A percentile compares a stretch with the other conserved stretches of the same genome.
Evolutionary conservation across 2,113 vertebrate species (phyloP).

Genomic region (Pontoporia blainvillei): DNA sequence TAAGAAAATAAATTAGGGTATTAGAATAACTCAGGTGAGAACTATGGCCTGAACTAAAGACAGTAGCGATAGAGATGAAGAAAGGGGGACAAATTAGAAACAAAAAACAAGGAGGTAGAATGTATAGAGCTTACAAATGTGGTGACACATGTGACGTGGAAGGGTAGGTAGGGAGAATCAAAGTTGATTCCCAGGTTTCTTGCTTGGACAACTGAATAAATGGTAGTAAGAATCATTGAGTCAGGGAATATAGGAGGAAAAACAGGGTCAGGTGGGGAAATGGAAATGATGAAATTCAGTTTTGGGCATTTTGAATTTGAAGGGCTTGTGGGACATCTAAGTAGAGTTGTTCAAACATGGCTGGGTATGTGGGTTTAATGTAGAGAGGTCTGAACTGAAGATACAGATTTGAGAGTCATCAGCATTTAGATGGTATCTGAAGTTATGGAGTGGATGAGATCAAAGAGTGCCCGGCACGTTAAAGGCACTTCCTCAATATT

Average conservation of each 20-base stretch:
- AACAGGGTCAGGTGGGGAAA: neutral
- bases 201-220: slow-evolving; percentile 23
- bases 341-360: neutral
- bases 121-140: neutral
- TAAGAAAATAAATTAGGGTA: neutral
- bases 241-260: neutral
- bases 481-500: slow-evolving; percentile 5
- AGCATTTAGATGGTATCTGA: slow-evolving; percentile 23
- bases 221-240: neutral
- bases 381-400: neutral
- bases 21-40: slow-evolving; percentile 10
- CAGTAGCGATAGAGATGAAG: neutral
- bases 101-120: neutral
- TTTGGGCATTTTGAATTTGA: slow-evolving; percentile 29
- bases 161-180: neutral
- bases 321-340: neutral
- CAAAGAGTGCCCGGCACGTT: neutral
- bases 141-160: neutral
- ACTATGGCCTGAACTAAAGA: neutral
- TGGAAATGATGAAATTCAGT: neutral
- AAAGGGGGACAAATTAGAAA: neutral
- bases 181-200: slow-evolving; percentile 22
- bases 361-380: neutral
- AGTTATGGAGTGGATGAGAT: neutral
- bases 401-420: neutral